phyloP scores from a whole-genome alignment of 2,113 vertebrate genomes.

The Poicephalus gulielmi region DNA sequence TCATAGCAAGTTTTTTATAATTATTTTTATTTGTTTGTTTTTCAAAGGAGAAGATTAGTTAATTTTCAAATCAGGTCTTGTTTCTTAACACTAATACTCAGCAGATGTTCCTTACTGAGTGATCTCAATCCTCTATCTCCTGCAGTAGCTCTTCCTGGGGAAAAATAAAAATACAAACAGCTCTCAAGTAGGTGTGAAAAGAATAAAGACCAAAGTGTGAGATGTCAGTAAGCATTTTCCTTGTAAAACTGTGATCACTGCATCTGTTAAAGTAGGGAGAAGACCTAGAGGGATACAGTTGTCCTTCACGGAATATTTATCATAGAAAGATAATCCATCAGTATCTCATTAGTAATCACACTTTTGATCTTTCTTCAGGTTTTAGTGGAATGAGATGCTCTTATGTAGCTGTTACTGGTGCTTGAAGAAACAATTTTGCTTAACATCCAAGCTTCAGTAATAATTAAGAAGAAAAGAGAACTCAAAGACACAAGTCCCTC shows the following conservation, averaged over 20 bases:
- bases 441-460: neutral
- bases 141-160: neutral
- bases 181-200: neutral
- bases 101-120: neutral
- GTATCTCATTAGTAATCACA: neutral
- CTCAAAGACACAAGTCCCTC: neutral
- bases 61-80: neutral
- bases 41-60: neutral
- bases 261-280: neutral
- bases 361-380: neutral
- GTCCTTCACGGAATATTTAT: conserved; percentile 5
- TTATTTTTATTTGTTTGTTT: neutral
- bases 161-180: neutral
- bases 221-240: neutral
- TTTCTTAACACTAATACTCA: neutral
- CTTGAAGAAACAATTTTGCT: neutral
- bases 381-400: neutral
- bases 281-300: neutral
- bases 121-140: neutral
- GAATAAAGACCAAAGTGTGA: neutral
- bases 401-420: neutral
- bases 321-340: neutral
- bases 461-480: neutral
- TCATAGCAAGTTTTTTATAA: neutral
- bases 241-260: neutral